Base-by-base conservation (phyloP, 1,140 invertebrate genomes). In the Drosophila quadrilineata region DNA sequence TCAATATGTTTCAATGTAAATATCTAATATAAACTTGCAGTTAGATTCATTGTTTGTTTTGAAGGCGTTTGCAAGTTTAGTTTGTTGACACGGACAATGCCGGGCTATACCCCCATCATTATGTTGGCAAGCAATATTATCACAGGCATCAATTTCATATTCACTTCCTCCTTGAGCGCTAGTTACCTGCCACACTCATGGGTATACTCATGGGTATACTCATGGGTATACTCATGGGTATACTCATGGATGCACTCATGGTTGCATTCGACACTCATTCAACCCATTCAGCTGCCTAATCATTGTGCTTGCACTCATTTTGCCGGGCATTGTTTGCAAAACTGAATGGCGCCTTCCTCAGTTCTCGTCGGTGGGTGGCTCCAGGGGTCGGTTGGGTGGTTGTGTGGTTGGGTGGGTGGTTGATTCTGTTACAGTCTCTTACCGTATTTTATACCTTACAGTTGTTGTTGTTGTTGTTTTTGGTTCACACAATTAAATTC, bases 401-500 rank as follows among this genome's bases (percentile, higher is more conserved):
- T 49, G 26, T 16, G 41, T 10, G 12, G 45, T 31, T 29, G 45
- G 14, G 10, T n/a, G n/a, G n/a, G n/a, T n/a, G n/a, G n/a, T n/a
- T n/a, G n/a, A n/a, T n/a, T n/a, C n/a, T n/a, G n/a, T n/a, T n/a
- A n/a, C n/a, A n/a, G n/a, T 17, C 45, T 22, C n/a, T 48, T 10
- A 17, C 3, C 16, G 38, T 16, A 21, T 41, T 10, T 14, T 10
- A 35, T 35, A 35, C 33, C 33, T 14, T 35, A 12, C 2, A 35
- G 24, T 4, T 2, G 43, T 17, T 5, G 4, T 6, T 19, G 24
- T 3, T 6, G 5, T n/a, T 8, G 33, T 5, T 28, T 46, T n/a
- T 12, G 43, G 62, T 88, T 87, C 84, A 73, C 84, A 87, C 85
- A 88, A 87, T 87, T 84, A 88, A 80, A 85, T 87, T 85, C 71